Evolutionary conservation across 2,888 invertebrate species (phyloP).

Genomic region (Fabriciana adippe): DNA sequence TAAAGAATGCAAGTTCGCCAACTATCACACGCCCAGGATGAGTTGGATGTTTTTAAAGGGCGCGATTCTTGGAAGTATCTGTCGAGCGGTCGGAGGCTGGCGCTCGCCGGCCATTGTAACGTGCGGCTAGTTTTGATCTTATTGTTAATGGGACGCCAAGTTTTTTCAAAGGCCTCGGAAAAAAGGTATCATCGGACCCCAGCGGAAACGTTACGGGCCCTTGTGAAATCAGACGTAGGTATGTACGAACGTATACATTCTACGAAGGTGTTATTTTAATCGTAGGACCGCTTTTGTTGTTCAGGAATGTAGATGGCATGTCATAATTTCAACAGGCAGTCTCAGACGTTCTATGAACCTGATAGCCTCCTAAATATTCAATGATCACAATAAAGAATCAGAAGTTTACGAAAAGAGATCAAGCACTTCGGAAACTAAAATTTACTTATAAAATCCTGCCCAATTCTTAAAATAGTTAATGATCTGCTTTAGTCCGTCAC

Average conservation of each 20-base stretch:
- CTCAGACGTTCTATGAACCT: conserved; percentile 58
- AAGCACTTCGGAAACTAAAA: background rate
- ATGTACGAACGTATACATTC: conserved; percentile 64
- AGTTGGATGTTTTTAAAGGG: conserved; percentile 76
- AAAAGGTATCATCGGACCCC: conserved; percentile 77
- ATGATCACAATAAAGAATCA: conserved; percentile 6
- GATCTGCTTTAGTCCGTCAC: too few relatives aligned
- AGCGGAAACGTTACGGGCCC: conserved; percentile 81
- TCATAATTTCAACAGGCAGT: conserved; percentile 80
- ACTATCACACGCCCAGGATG: conserved; percentile 76
- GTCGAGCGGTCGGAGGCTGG: conserved; percentile 73
- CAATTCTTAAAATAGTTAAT: too few relatives aligned
- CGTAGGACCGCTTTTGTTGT: conserved; percentile 78
- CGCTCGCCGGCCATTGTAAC: conserved; percentile 77
- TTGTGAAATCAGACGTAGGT: conserved; percentile 74
- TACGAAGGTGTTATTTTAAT: conserved; percentile 82
- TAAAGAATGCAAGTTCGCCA: conserved; percentile 71
- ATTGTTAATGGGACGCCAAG: conserved; percentile 81
- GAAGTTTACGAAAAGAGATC: background rate
- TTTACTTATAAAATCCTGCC: too few relatives aligned
- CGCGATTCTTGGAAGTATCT: conserved; percentile 76
- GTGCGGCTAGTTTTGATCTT: conserved; percentile 82
- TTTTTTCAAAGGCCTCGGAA: conserved; percentile 76
- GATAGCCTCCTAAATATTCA: conserved; percentile 27
- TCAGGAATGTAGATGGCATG: conserved; percentile 80